Evolutionary conservation across 2,113 vertebrate genomes (phyloP), one percentile per base, ranked within the genome.

Genomic region (Hiodon alosoides): DNA sequence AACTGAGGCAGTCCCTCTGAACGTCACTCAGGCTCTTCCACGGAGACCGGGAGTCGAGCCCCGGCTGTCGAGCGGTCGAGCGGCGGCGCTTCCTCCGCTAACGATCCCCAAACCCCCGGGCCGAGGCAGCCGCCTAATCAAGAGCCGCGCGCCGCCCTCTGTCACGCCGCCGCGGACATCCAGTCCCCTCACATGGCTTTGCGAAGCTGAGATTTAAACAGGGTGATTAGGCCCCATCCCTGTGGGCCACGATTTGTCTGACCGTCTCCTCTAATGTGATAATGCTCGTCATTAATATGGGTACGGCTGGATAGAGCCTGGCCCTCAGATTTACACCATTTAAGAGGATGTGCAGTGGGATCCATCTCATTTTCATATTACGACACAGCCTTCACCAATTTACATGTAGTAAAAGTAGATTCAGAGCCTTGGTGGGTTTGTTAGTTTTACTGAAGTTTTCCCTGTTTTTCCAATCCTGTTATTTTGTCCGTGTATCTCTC

Each of bases 341-440:
- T 67, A 31, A 53, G 54, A 52, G 31, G 10, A 51, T 13, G 4
- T 7, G 11, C 50, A 47, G 67, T 7, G 59, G 53, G 31, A 31
- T 52, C 46, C 54, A 57, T 13, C 69, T 71, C 69, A 8, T 46
- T 71, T 11, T 6, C 69, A 8, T 5, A 6, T 7, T 2, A 4
- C 2, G 11, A 3, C 5, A 46, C 54, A 14, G 58, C 54, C 70
- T 57, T 59, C 54, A 58, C 1, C 6, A 48, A 71, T 48, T 60
- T 71, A 17, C 70, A 16, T 50, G 60, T 71, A 71, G 48, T 7
- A 71, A 71, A 58, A n/a, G 48, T 60, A 60, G 60, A 71, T 71
- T 71, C 54, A 46, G 48, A 50, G 17, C 7, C 17, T 11, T 9
- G 31, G 3, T n/a, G 31, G 13, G 48, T 13, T 6, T 2, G n/a